Conservation (phyloP, 2,888 invertebrate genomes). For the Alviniconcha strummeri region DNA sequence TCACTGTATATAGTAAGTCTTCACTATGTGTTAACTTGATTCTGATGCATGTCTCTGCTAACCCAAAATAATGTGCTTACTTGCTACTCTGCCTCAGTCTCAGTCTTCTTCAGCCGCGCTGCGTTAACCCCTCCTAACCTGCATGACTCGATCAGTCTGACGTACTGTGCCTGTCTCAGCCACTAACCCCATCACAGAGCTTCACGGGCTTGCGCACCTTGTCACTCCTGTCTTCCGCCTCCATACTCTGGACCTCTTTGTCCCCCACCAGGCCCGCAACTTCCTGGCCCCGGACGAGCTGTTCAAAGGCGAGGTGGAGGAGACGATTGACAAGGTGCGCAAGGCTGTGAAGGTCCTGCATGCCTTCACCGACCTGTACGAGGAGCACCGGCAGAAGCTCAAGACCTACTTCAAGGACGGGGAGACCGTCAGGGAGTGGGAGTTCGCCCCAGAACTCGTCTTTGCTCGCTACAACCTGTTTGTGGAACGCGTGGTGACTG, state of each 20-base stretch:
- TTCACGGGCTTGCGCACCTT: no score
- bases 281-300: constrained; percentile 93
- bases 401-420: constrained; percentile 71
- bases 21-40: no score
- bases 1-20: no score
- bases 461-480: constrained; percentile 73
- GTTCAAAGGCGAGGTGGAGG: constrained; percentile 96
- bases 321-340: constrained; percentile 87
- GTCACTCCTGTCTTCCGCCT: no score
- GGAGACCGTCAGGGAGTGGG: constrained; percentile 68
- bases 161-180: no score
- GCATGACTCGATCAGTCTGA: no score
- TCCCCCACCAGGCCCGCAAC: constrained; percentile 79
- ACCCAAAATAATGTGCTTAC: no score
- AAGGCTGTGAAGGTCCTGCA: constrained; percentile 65
- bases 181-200: no score
- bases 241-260: not conserved
- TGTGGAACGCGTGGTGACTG: constrained; percentile 67
- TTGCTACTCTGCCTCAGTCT: no score
- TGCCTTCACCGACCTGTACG: constrained; percentile 68
- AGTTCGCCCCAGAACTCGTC: constrained; percentile 73
- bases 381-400: constrained; percentile 70
- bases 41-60: no score
- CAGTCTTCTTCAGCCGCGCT: no score
- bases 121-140: no score